Evolutionary conservation across 2,797 vertebrate genomes (phyloP), one percentile per base, ranked within the genome.

Genomic region (Alauda arvensis): DNA sequence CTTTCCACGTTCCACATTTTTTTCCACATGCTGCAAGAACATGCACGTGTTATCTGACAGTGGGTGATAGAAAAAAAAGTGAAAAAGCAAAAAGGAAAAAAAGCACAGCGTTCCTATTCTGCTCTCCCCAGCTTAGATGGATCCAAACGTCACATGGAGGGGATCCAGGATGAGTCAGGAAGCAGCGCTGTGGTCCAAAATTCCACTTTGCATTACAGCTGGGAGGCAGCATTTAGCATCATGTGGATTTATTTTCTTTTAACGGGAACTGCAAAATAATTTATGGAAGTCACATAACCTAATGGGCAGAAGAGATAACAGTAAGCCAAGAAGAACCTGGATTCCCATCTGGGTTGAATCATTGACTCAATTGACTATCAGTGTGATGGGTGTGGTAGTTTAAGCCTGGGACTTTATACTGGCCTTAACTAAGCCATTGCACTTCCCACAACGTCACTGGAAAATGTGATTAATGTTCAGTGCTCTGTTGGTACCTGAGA

Each of bases 161-260:
- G 61, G 46, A 90, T 94, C 91, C 93, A 94, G 81, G 60, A 89
- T 93, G 94, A 94, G 88, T 93, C 93, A 94, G 92, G 77, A 70
- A 87, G 59, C 71, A 79, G 77, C 3, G 5, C 61, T 74, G 40
- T 78, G 48, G 34, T 95, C 92, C 94, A 94, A 92, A 88, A 94
- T 93, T 94, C 92, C 89, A 91, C 61, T 89, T 93, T 93, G 92
- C 18, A 2, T 91, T 95, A 83, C 84, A 91, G 86, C 89, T 88
- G 91, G 72, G 87, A 93, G 71, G 87, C 68, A 89, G 53, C 77
- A 49, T 82, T 92, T 80, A 93, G 79, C 79, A 87, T 92, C 78
- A 87, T 80, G 87, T 90, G 88, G 67, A 93, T 87, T 93, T 91
- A 85, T 89, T 93, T 91, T 90, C 77, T 93, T 90, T 90, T 88